Base-by-base conservation (phyloP, 2,888 invertebrate species). In the Melinopterus prodromus region DNA sequence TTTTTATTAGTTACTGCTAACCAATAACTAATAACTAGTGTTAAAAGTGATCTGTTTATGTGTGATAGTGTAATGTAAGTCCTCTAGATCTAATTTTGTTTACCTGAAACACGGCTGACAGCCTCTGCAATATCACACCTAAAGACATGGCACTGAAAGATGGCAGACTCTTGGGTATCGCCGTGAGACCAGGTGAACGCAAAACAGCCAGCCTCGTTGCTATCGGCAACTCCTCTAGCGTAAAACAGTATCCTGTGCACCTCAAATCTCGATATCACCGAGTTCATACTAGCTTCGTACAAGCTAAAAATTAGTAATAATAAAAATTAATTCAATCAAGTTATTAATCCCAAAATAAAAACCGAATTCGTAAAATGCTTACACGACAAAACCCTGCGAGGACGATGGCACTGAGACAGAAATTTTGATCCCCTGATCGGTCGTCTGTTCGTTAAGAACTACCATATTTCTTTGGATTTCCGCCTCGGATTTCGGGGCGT, bases 141-240 rank as follows among this genome's bases (percentile, higher is more conserved):
- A 90, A 99, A 99, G 76, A 98, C 97, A 90, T 99, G 99, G 91
- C 99, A 99, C 89, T 98, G 97, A 89, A 98, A 98, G 82, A 98
- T 94, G 75, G 97, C 95, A 0, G 95, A 94, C 89, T 97, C 96
- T 84, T 94, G 93, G 53, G 95, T 95, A 86, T 97, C 97, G 0
- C 98, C 98, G 88, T 98, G 97, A 76, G 98, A 96, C 94, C 98
- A 98, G 0, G 99, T 99, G 90, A 99, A 99, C 7, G 99, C 99
- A 91, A 99, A 99, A 90, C 99, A 99, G n/a, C 96, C 94, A 0
- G 95, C 94, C 85, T 98, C 98, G 0, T 93, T 91, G 16, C 96
- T 94, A 75, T 95, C 95, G 12, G 93, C 92, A 53, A 94, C 93
- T 6, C 99, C 99, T 76, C 98, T 94, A 6, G 98, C 98, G 90